Evolutionary conservation across 2,888 invertebrate genomes (phyloP).

Genomic region (Minunthozetes semirufus): DNA sequence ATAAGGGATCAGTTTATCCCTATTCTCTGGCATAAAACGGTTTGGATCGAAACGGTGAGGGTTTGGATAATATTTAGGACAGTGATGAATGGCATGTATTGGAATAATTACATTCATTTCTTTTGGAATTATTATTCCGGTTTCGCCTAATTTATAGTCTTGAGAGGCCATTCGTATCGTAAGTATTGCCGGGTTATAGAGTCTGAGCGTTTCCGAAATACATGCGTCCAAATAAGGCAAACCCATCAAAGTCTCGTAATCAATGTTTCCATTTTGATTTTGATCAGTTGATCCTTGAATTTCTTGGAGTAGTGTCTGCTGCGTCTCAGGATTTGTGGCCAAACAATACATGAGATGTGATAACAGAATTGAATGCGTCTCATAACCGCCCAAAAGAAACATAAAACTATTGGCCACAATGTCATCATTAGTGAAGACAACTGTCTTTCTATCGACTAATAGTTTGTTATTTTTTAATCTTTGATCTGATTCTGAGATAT

Average conservation of each 20-base stretch:
- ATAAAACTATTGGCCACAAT: conserved; percentile 49
- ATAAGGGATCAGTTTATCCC: conserved; percentile 36
- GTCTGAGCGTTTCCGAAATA: conserved; percentile 37
- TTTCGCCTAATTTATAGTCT: conserved; percentile 30
- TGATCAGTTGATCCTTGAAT: conserved; percentile 48
- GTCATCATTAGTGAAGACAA: not conserved
- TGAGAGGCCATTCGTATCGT: conserved; percentile 31
- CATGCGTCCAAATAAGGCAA: conserved; percentile 36
- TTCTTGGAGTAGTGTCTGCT: conserved; percentile 53
- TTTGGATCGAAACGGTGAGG: conserved; percentile 40
- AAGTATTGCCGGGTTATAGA: conserved; percentile 30
- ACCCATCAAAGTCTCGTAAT: conserved; percentile 16
- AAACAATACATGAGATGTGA: conserved; percentile 55
- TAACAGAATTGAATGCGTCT: conserved; percentile 58
- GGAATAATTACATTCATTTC: conserved; percentile 24
- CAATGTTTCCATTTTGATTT: not conserved
- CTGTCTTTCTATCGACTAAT: conserved; percentile 42
- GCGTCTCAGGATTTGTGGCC: conserved; percentile 51
- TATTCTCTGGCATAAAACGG: conserved; percentile 41
- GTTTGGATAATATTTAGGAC: conserved; percentile 37
- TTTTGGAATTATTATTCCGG: conserved; percentile 7
- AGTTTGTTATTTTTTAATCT: not conserved
- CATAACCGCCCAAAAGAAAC: conserved; percentile 59
- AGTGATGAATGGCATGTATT: conserved; percentile 38
- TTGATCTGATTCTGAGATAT: not conserved